Conservation (phyloP, 1,140 invertebrate species). For the Euglossa dilemma region DNA sequence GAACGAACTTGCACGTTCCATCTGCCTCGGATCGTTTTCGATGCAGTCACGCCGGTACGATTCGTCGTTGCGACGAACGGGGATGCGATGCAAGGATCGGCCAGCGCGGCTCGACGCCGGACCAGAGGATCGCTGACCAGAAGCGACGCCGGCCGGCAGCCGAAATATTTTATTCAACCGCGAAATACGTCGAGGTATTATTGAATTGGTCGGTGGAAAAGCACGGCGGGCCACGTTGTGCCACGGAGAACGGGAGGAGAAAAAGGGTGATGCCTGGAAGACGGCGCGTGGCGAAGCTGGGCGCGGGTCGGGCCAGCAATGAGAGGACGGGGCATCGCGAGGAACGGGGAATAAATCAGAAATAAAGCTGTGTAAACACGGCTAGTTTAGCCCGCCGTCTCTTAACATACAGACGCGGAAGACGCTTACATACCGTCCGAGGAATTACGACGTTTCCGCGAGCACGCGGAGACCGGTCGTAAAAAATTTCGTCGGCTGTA, state of each 20-base stretch:
- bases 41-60: background rate
- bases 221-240: too few species aligned
- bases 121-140: background rate
- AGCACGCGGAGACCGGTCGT: background rate
- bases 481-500: conserved; percentile 18
- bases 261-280: conserved; percentile 1
- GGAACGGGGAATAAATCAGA: conserved; percentile 65
- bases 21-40: background rate
- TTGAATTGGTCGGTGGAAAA: conserved; percentile 2
- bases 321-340: background rate
- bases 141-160: background rate
- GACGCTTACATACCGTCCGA: background rate
- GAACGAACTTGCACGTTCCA: too few species aligned
- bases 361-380: conserved; percentile 63
- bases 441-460: conserved; percentile 25
- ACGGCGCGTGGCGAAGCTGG: background rate
- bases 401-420: conserved; percentile 9
- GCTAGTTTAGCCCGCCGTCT: conserved; percentile 44
- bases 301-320: background rate
- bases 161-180: background rate
- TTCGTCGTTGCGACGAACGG: too few species aligned
- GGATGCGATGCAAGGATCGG: too few species aligned
- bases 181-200: background rate
- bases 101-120: too few species aligned
- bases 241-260: background rate